A percentile compares a stretch with the other conserved stretches of the same genome.
These are phyloP conservation scores for Azorinus chamasolen DNA, from an alignment of 2,888 invertebrate species.

Conservation along the genomic window DNA sequence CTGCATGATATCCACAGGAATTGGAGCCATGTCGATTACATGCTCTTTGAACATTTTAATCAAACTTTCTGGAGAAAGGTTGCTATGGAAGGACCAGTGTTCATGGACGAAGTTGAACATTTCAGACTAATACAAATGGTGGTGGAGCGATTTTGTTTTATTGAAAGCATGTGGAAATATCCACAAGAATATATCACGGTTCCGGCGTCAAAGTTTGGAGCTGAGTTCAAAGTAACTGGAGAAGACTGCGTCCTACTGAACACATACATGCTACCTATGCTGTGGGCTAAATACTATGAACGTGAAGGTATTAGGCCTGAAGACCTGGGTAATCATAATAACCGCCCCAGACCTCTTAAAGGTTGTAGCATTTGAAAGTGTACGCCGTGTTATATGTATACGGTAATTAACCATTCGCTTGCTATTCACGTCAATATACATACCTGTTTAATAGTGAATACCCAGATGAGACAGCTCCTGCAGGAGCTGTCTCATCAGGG, in stretches of 20 bases:
- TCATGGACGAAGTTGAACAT: conserved; percentile 74
- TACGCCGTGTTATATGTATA: too few relatives aligned
- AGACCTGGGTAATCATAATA: conserved; percentile 21
- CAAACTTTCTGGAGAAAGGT: conserved; percentile 80
- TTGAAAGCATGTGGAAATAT: conserved; percentile 48
- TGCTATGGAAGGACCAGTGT: conserved; percentile 66
- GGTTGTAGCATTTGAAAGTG: conserved; percentile 53
- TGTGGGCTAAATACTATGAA: conserved; percentile 69
- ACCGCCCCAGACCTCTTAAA: conserved; percentile 48
- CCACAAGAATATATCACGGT: conserved; percentile 43
- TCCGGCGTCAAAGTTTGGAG: conserved; percentile 62
- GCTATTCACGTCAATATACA: too few relatives aligned
- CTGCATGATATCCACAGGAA: conserved; percentile 71
- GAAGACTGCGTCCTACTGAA: conserved; percentile 71
- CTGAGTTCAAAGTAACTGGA: conserved; percentile 61
- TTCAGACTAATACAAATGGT: conserved; percentile 65
- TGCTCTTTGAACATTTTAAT: conserved; percentile 82
- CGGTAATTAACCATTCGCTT: too few relatives aligned
- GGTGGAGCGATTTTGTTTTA: conserved; percentile 66
- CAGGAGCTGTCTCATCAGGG: too few relatives aligned
- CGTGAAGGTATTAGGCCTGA: conserved; percentile 50
- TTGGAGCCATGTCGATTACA: conserved; percentile 82
- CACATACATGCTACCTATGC: conserved; percentile 60
- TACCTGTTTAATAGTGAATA: too few relatives aligned
- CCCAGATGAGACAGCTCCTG: too few relatives aligned